Base-by-base conservation (phyloP, 2,888 invertebrate genomes). In the Dasypogon diadema region DNA sequence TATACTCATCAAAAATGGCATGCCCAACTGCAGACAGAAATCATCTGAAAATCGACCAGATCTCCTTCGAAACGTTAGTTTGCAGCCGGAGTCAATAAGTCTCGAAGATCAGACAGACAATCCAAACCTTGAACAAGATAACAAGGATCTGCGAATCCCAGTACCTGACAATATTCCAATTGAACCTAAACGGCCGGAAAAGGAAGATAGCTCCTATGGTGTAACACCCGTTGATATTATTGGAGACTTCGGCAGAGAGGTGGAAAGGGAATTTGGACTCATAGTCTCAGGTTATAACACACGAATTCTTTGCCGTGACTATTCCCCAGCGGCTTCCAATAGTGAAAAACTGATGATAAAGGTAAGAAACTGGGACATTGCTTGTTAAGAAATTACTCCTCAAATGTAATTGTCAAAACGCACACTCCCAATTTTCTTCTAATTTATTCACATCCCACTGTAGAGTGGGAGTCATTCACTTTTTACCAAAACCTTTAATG, bases 171-270 rank as follows among this genome's bases (percentile, higher is more conserved):
- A 74, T 60, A 75, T 78, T 34, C 22, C 58, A 26, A 75, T 77
- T 18, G 46, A 74, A 26, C 5, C 63, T 22, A 75, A 76, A 46
- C 24, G 70, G 24, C n/a, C 65, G n/a, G 75, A 77, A 2, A 80
- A 80, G 37, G 82, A 82, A 56, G 82, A 82, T 60, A 30, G 55
- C 34, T 81, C 81, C 1, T 79, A 80, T 51, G 81, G 82, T 10
- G 77, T 82, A 51, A 83, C 83, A 22, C 83, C 85, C 0, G 82
- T 84, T 5, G 84, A 84, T 80, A 85, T 85, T 54, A 83, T 85
- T 73, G 85, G 85, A 1, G 83, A 85, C 79, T 85, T 85, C 79
- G 84, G 82, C 2, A 80, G 83, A 22, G 85, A 85, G 78, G 83
- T 85, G 42, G 84, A 85, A 79, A 79, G 82, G 2, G 85, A 85